Evolutionary conservation across 2,797 vertebrate species (phyloP).

Genomic region (Dipus sagitta): DNA sequence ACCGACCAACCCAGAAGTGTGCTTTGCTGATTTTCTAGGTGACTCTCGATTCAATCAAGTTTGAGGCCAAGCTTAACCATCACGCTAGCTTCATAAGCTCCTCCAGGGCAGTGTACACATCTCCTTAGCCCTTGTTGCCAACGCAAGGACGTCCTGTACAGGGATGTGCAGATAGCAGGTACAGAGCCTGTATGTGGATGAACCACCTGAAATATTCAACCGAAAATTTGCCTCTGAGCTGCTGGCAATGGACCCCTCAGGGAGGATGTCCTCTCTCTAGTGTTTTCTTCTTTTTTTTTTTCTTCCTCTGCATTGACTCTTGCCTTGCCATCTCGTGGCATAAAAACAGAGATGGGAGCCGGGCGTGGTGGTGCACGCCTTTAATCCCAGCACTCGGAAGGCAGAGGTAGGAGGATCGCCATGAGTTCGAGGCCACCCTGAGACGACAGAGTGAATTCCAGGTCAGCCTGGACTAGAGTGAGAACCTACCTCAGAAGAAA

Average conservation of each 20-base stretch:
- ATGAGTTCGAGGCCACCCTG: too few relatives aligned
- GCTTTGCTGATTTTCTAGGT: not conserved
- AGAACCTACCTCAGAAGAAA: not conserved
- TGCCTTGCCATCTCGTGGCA: constrained; percentile 19
- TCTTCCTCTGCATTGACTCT: not conserved
- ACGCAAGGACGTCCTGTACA: not conserved
- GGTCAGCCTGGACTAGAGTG: too few relatives aligned
- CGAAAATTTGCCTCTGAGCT: not conserved
- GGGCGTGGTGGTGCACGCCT: too few relatives aligned
- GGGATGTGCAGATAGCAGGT: not conserved
- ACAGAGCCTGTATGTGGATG: not conserved
- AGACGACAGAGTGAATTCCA: too few relatives aligned
- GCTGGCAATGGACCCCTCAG: not conserved
- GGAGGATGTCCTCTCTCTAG: not conserved
- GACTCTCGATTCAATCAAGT: not conserved
- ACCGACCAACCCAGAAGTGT: not conserved
- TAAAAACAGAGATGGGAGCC: not conserved
- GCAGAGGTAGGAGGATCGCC: too few relatives aligned
- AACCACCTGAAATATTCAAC: not conserved
- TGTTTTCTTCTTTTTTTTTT: not conserved
- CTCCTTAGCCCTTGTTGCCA: not conserved
- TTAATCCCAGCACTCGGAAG: too few relatives aligned
- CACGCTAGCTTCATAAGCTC: not conserved
- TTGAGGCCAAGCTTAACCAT: not conserved
- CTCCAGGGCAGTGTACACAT: not conserved